phyloP scores from a whole-genome alignment of 2,113 vertebrate species.

The Rhodinocichla rosea region DNA sequence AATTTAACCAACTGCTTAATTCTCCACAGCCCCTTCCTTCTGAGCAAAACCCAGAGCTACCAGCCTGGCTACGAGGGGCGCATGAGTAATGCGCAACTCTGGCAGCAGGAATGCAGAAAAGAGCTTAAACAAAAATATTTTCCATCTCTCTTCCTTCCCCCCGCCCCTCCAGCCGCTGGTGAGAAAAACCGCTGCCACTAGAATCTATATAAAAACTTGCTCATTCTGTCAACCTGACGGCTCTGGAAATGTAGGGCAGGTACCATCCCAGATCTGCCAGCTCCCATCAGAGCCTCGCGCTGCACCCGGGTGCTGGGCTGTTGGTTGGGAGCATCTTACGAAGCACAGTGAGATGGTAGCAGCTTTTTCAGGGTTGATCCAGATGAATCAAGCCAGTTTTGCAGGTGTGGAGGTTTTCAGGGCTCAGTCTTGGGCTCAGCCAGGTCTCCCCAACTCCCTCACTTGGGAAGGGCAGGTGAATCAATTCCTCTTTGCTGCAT shows the following conservation, averaged over 20 bases:
- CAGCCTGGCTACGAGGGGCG: neutral
- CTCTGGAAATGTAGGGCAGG: conserved; percentile 43
- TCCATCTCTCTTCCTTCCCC: neutral
- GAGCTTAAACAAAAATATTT: neutral
- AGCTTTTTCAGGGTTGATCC: neutral
- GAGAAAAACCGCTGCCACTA: neutral
- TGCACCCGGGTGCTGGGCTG: accelerated
- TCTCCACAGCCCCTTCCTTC: neutral
- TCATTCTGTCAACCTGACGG: conserved; percentile 21
- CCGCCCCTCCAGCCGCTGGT: neutral
- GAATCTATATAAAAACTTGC: conserved; percentile 30
- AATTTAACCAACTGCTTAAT: neutral
- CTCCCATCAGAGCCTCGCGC: neutral
- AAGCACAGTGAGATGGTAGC: accelerated
- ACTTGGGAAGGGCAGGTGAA: neutral
- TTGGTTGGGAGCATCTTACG: accelerated
- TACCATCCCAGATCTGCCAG: conserved; percentile 41
- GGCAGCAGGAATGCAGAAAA: neutral
- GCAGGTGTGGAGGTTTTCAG: neutral
- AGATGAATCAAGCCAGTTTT: neutral
- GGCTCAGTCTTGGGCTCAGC: accelerated
- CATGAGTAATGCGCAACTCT: neutral
- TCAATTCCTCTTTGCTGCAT: neutral
- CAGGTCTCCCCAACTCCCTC: neutral
- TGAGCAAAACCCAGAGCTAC: neutral